Conservation (phyloP, 2,113 vertebrate genomes). For the Mormoops blainvillei region DNA sequence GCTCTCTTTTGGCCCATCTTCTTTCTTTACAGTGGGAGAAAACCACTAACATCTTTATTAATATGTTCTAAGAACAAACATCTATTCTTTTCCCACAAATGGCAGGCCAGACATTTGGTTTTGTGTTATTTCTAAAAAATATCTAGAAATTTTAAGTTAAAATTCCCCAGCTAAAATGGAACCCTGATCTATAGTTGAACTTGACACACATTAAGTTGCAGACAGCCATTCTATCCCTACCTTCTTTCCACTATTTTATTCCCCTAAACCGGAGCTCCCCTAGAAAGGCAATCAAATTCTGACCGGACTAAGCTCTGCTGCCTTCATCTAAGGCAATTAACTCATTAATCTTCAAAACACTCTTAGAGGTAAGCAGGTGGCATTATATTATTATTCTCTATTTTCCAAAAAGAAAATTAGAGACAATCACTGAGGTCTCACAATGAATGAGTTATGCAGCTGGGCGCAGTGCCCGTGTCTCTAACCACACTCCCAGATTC, state of each 20-base stretch:
- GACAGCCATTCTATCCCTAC: neutral
- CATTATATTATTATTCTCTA: neutral
- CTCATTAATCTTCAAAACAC: constrained; percentile 17
- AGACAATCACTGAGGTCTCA: neutral
- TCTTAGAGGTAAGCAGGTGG: neutral
- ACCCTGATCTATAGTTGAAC: neutral
- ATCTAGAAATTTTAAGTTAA: neutral
- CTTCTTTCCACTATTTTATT: neutral
- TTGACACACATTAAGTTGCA: neutral
- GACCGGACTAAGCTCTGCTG: neutral
- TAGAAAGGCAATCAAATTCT: constrained; percentile 31
- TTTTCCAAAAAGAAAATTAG: constrained; percentile 8
- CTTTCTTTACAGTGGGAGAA: neutral
- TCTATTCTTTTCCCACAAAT: constrained; percentile 49
- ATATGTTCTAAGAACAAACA: constrained; percentile 40
- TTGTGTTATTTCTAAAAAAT: neutral
- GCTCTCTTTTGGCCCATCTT: neutral
- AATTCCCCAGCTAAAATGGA: neutral
- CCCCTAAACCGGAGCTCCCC: neutral
- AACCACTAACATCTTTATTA: constrained; percentile 34
- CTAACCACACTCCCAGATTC: neutral
- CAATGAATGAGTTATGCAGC: neutral
- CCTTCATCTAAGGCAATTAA: neutral
- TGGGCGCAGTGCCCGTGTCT: neutral
- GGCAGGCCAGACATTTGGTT: constrained; percentile 46